These are phyloP conservation scores for Lagocephalus sceleratus DNA, from an alignment of 2,797 vertebrate species.

Conservation along the genomic window DNA sequence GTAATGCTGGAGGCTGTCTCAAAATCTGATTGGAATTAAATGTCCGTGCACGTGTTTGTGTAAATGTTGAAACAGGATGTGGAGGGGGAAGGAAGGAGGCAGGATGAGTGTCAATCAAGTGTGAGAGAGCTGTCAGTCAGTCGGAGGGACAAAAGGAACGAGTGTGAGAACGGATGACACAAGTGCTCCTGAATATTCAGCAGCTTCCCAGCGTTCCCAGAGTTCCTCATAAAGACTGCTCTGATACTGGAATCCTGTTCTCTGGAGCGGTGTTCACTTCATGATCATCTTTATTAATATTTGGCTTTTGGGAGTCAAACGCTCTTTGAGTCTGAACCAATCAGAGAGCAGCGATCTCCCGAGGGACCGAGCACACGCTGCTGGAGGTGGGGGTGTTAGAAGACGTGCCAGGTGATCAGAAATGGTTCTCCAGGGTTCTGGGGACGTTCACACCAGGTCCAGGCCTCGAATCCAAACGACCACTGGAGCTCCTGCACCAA, in stretches of 20 bases:
- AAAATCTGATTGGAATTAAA: too few relatives aligned
- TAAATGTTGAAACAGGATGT: neutral
- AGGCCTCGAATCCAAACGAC: too few relatives aligned
- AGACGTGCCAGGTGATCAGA: too few relatives aligned
- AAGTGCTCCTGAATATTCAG: constrained; percentile 48
- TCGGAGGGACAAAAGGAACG: constrained; percentile 14
- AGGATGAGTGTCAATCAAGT: constrained; percentile 27
- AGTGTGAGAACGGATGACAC: constrained; percentile 46
- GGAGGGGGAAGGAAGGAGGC: neutral
- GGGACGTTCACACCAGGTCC: constrained; percentile 16
- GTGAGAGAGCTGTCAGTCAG: constrained; percentile 28
- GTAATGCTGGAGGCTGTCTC: too few relatives aligned
- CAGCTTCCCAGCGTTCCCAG: constrained; percentile 21
- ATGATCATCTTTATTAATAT: too few relatives aligned
- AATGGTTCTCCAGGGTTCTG: constrained; percentile 11
- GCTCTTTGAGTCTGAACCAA: constrained; percentile 1
- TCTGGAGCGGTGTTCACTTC: neutral
- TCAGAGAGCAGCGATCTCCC: neutral
- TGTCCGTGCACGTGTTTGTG: neutral
- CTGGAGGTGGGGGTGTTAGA: too few relatives aligned
- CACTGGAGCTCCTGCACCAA: neutral
- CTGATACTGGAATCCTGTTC: too few relatives aligned
- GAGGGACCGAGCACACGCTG: too few relatives aligned
- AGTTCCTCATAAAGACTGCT: neutral
- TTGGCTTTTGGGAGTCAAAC: too few relatives aligned